A percentile compares a stretch with the other conserved stretches of the same genome.
phyloP scores from a whole-genome alignment of 2,797 vertebrate species.

The Sebastes elongatus region DNA sequence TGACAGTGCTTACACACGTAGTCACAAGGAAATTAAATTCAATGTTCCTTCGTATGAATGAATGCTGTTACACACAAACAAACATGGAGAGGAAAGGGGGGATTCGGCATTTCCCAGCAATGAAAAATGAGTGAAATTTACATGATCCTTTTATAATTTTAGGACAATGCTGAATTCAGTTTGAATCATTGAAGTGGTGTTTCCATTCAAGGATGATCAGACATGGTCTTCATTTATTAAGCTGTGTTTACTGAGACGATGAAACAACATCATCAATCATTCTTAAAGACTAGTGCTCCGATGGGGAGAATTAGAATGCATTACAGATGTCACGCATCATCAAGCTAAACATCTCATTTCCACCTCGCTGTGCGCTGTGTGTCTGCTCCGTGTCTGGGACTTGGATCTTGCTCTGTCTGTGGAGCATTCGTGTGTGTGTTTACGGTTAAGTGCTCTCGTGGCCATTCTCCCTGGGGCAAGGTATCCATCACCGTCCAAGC shows the following conservation, averaged over 20 bases:
- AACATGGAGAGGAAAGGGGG: background rate
- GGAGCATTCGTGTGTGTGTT: conserved; percentile 56
- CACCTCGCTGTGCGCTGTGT: conserved; percentile 71
- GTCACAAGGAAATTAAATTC: background rate
- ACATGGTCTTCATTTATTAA: conserved; percentile 78
- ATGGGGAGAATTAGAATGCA: conserved; percentile 83
- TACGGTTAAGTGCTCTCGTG: conserved; percentile 74
- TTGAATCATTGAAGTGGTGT: conserved; percentile 44
- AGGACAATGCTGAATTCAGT: conserved; percentile 48
- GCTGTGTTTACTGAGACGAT: conserved; percentile 80
- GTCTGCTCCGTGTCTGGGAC: conserved; percentile 73
- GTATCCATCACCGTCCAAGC: conserved; percentile 83
- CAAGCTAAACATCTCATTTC: conserved; percentile 83
- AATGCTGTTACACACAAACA: background rate
- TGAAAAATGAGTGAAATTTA: conserved; percentile 31
- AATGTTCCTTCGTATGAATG: background rate
- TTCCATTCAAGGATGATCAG: conserved; percentile 67
- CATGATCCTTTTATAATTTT: conserved; percentile 37
- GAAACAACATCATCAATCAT: conserved; percentile 83
- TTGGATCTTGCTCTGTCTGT: conserved; percentile 50
- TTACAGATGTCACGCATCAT: conserved; percentile 84
- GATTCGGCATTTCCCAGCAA: background rate
- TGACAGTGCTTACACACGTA: background rate
- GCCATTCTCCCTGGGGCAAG: conserved; percentile 78
- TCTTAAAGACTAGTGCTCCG: conserved; percentile 81